Percentiles rank a stretch among this genome's conserved stretches.
phyloP scores from a whole-genome alignment of 2,113 vertebrate genomes.

The Steatornis caripensis region DNA sequence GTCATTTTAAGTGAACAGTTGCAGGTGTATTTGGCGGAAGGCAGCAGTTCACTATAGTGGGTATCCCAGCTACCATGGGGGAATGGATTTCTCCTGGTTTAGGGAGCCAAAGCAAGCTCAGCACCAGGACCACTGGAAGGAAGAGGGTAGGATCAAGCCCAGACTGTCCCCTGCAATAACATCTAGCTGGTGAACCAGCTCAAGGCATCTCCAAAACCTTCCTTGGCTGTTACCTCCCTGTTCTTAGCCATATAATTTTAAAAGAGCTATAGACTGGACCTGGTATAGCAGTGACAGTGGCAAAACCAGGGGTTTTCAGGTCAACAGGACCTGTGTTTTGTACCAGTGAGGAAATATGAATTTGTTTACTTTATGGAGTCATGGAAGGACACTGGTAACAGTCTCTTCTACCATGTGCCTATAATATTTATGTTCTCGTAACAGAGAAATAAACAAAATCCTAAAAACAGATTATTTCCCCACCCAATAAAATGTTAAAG shows the following conservation, averaged over 20 bases:
- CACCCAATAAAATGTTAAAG: background rate
- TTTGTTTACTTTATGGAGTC: background rate
- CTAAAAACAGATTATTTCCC: background rate
- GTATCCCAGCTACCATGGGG: background rate
- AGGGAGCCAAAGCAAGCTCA: background rate
- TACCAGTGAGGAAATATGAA: background rate
- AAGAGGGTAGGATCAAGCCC: background rate
- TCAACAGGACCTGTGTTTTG: background rate
- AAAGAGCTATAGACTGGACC: background rate
- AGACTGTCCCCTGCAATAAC: background rate
- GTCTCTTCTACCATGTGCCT: background rate
- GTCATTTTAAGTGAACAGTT: accelerated
- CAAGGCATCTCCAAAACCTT: background rate
- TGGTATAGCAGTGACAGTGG: background rate
- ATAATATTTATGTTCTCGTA: background rate
- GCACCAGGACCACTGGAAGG: accelerated
- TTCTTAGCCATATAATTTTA: background rate
- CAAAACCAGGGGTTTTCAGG: background rate
- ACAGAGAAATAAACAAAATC: background rate
- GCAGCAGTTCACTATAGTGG: background rate
- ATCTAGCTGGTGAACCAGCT: background rate
- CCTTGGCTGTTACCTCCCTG: background rate
- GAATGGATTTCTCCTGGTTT: background rate
- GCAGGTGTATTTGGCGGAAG: background rate
- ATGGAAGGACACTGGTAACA: background rate